These are phyloP conservation scores for Sebastes cheni DNA, from an alignment of 2,797 vertebrate genomes.

Conservation along the genomic window DNA sequence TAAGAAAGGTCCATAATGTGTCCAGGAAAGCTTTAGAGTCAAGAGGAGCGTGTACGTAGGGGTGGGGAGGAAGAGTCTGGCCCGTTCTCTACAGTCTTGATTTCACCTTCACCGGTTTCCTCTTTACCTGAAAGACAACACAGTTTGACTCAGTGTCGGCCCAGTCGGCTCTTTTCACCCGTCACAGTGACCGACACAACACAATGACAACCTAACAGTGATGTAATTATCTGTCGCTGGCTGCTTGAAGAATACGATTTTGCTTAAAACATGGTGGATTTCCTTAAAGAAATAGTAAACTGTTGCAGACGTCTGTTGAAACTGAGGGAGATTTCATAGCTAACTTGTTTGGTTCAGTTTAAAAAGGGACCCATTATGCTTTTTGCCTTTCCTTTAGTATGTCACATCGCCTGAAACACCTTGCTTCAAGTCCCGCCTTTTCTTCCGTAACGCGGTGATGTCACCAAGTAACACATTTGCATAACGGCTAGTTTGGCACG, in stretches of 20 bases:
- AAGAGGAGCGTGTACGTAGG: conserved; percentile 82
- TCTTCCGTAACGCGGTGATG: too few species aligned
- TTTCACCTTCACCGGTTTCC: conserved; percentile 71
- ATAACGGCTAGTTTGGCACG: too few species aligned
- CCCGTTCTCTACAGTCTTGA: conserved; percentile 79
- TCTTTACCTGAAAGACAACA: conserved; percentile 90
- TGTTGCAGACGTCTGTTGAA: background rate
- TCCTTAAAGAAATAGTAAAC: background rate
- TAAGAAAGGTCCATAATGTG: conserved; percentile 76
- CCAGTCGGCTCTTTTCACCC: background rate
- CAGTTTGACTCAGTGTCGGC: background rate
- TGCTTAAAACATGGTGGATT: background rate
- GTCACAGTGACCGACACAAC: background rate
- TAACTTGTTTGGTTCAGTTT: background rate
- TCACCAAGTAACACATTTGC: too few species aligned
- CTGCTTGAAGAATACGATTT: background rate
- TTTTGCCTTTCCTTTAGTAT: background rate
- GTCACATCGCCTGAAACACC: background rate
- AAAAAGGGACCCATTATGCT: background rate
- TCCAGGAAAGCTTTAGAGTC: conserved; percentile 86
- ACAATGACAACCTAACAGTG: background rate
- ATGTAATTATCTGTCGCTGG: background rate
- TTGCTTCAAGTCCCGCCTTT: too few species aligned
- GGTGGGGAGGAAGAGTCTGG: conserved; percentile 77
- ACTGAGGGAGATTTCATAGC: background rate